Base-by-base conservation (phyloP, 2,113 vertebrate species). In the Zingel zingel region DNA sequence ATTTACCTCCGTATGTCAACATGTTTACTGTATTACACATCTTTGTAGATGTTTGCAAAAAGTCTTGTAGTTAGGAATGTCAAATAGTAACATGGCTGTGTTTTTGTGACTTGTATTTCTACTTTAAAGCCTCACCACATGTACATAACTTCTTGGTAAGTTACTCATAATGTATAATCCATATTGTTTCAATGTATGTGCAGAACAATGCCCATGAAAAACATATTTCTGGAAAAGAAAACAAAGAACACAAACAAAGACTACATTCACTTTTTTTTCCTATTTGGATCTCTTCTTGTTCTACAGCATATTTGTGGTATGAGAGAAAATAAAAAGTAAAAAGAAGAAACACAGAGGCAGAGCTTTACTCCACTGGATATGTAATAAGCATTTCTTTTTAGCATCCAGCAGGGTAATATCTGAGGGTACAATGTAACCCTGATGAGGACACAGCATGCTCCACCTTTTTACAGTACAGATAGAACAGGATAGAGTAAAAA, bases 131-230 rank as follows among this genome's bases (percentile, higher is more conserved):
- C 3, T 43, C 25, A 30, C 43, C 27, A 69, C 25, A 53, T 78
- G 68, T 36, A 21, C 48, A 72, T 81, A 43, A 73, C 59, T 79
- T 53, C 45, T 68, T 53, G 13, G 45, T 72, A 47, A 47, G 73
- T 63, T 39, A 56, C 9, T 11, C 2, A 21, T 61, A 18, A 39
- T 30, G 27, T 33, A 47, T 58, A 11, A 57, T 58, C 18, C 39
- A 74, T 63, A 71, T 73, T 72, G 68, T 84, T 86, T 72, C 18
- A 56, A 65, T 82, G 69, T 72, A 57, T 79, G 73, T 25, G 45
- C 53, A 68, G 70, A 78, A 76, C 21, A 81, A 30, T 53, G 12
- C 15, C 53, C 16, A 65, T 76, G 54, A 81, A 90, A 85, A 54
- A 56, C 13, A 63, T 23, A 64, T 62, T 88, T 83, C 54, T 6